These are phyloP conservation scores for Oxystoma pomonae DNA, from an alignment of 2,888 invertebrate genomes.

Conservation along the genomic window DNA sequence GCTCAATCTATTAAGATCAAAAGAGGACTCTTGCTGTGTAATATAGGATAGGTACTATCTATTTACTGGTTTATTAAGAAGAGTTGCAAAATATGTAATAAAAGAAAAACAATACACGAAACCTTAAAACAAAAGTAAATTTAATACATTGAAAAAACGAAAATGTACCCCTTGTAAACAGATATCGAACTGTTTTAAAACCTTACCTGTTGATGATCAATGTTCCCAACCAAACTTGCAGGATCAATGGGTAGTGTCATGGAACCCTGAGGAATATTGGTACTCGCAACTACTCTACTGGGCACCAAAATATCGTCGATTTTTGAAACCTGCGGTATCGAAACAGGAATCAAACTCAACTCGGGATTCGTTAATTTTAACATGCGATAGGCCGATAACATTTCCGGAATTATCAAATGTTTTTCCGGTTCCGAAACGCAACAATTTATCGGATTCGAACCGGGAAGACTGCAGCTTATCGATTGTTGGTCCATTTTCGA, in stretches of 20 bases:
- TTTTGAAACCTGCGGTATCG: conserved; percentile 4
- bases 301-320: conserved; percentile 38
- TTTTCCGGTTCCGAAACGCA: neutral
- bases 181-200: conserved; percentile 2
- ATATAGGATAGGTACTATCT: no score
- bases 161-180: neutral
- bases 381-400: no score
- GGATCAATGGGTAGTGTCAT: conserved; percentile 39
- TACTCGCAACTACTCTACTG: conserved; percentile 41
- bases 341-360: neutral
- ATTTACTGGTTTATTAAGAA: no score
- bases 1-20: no score
- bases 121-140: neutral
- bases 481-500: neutral
- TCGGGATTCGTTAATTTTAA: neutral
- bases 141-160: neutral
- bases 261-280: conserved; percentile 41
- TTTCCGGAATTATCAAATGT: neutral
- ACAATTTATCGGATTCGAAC: neutral
- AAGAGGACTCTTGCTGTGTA: no score
- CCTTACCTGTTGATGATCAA: conserved; percentile 44
- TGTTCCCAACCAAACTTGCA: conserved; percentile 36
- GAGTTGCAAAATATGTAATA: no score
- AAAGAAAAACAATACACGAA: neutral
- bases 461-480: neutral